These are phyloP conservation scores for Corythornis cristatus DNA, from an alignment of 2,113 vertebrate species.

Conservation along the genomic window DNA sequence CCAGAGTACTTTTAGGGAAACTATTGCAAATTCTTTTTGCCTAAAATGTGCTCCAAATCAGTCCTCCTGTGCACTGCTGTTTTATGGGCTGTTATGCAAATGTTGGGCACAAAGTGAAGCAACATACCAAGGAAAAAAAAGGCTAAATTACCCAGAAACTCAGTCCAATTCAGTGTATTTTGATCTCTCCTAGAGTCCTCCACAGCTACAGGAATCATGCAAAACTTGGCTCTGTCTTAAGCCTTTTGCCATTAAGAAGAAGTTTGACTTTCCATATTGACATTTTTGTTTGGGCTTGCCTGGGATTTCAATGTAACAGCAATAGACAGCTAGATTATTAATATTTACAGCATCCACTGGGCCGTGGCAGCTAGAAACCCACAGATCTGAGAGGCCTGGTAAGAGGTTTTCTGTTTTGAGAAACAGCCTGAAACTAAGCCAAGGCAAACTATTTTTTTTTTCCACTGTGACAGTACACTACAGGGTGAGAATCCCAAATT, in stretches of 20 bases:
- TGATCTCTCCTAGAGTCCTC: neutral
- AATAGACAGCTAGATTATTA: neutral
- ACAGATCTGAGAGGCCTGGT: neutral
- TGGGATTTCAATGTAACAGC: neutral
- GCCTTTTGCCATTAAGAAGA: neutral
- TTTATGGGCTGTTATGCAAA: neutral
- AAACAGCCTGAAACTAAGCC: neutral
- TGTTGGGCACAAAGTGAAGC: neutral
- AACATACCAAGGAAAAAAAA: neutral
- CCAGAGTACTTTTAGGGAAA: conserved; percentile 6
- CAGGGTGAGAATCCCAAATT: neutral
- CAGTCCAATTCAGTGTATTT: neutral
- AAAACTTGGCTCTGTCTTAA: neutral
- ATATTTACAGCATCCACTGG: neutral
- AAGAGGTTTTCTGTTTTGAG: neutral
- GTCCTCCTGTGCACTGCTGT: neutral
- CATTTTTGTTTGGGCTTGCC: neutral
- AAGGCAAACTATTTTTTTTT: neutral
- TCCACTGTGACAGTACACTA: neutral
- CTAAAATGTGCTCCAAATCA: neutral
- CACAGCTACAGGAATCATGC: neutral
- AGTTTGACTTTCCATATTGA: neutral
- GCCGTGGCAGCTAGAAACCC: neutral
- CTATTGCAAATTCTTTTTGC: neutral
- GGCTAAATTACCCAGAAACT: neutral